phyloP scores from a whole-genome alignment of 2,888 invertebrate species.

The Bembecia ichneumoniformis region DNA sequence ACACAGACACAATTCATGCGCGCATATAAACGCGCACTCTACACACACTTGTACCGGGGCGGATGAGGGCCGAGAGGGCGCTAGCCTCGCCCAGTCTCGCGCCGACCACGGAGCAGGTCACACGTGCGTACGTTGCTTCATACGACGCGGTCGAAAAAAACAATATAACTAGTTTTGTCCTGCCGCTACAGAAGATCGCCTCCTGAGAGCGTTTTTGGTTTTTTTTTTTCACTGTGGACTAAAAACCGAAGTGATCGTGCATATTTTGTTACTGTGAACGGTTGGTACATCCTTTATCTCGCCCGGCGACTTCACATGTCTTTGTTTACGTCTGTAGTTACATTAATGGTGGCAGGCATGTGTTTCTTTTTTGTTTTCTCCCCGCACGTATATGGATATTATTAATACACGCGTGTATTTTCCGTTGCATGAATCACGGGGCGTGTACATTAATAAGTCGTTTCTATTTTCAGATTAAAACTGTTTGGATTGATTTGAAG shows the following conservation, averaged over 20 bases:
- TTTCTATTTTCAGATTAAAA: constrained; percentile 68
- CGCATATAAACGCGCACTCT: constrained; percentile 32
- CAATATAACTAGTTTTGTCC: constrained; percentile 64
- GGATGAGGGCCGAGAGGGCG: constrained; percentile 49
- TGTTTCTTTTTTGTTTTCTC: constrained; percentile 45
- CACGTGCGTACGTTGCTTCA: constrained; percentile 39
- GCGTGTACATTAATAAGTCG: constrained; percentile 58
- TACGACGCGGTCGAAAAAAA: constrained; percentile 53
- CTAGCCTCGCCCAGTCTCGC: constrained; percentile 60
- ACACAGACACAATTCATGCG: constrained; percentile 27
- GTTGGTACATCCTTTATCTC: constrained; percentile 46
- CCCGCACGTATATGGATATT: constrained; percentile 35
- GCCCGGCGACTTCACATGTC: constrained; percentile 39
- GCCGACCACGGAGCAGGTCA: constrained; percentile 51
- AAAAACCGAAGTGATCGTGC: constrained; percentile 43
- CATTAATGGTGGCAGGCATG: constrained; percentile 35
- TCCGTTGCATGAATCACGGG: constrained; percentile 44
- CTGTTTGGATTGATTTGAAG: constrained; percentile 62
- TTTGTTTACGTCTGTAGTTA: constrained; percentile 58
- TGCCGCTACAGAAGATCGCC: constrained; percentile 45
- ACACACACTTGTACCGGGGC: constrained; percentile 39
- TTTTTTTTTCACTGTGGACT: constrained; percentile 55
- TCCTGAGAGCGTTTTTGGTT: constrained; percentile 47
- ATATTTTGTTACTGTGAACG: constrained; percentile 48
- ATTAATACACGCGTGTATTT: constrained; percentile 40